These are phyloP conservation scores for Riparia riparia DNA, from an alignment of 2,113 vertebrate species.

Conservation along the genomic window DNA sequence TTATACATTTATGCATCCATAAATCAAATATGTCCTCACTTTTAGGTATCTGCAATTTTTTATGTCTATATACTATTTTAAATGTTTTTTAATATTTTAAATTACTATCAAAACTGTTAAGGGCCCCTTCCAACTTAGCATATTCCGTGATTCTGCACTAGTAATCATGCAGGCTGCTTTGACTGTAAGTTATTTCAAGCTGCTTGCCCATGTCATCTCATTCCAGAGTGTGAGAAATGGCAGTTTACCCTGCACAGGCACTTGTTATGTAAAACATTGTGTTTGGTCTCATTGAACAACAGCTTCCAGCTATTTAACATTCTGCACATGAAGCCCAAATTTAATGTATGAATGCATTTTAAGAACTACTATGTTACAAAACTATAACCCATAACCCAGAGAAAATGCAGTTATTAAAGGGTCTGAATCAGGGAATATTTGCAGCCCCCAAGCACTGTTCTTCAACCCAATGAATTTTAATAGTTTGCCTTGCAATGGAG, in stretches of 20 bases:
- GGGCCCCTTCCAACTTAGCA: neutral
- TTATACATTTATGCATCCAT: neutral
- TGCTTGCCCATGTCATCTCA: constrained; percentile 13
- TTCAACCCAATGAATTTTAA: constrained; percentile 51
- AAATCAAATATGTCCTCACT: neutral
- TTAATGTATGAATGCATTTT: constrained; percentile 59
- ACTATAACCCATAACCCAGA: constrained; percentile 30
- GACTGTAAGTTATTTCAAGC: constrained; percentile 13
- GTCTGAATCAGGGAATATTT: constrained; percentile 24
- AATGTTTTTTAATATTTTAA: neutral
- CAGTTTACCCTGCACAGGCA: constrained; percentile 34
- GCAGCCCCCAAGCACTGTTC: neutral
- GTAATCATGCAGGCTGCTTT: neutral
- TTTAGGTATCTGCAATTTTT: neutral
- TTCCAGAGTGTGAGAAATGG: constrained; percentile 40
- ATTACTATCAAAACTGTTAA: neutral
- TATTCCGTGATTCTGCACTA: neutral
- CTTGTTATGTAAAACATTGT: constrained; percentile 55
- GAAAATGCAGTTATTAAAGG: constrained; percentile 19
- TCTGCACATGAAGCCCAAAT: constrained; percentile 46
- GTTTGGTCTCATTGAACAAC: constrained; percentile 43
- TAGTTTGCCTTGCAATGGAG: constrained; percentile 1
- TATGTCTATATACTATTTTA: neutral
- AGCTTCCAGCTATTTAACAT: constrained; percentile 60
- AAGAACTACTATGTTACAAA: constrained; percentile 57